Evolutionary conservation across 2,888 invertebrate species (phyloP).

Genomic region (Eurois occulta): DNA sequence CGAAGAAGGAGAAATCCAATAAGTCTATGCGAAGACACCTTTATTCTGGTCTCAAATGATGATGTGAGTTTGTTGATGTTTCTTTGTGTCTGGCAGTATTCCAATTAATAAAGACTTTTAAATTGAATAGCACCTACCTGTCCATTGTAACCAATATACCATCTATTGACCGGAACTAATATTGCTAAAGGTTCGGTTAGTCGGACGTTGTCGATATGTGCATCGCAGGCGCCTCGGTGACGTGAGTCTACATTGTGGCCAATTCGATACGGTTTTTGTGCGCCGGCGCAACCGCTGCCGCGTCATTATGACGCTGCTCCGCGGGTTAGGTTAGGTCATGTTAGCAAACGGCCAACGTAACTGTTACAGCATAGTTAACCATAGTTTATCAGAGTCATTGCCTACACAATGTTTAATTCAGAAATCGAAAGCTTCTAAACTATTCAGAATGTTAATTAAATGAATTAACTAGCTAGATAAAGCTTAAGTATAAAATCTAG

Average conservation of each 20-base stretch:
- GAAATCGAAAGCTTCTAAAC: background rate
- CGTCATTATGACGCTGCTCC: constrained; percentile 77
- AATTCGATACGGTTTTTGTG: constrained; percentile 87
- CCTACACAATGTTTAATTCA: background rate
- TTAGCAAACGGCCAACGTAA: constrained; percentile 58
- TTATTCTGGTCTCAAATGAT: constrained; percentile 2
- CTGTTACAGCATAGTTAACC: constrained; percentile 57
- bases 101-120: constrained; percentile 41
- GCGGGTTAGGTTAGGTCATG: constrained; percentile 81
- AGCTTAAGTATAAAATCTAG: background rate
- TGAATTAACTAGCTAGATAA: background rate
- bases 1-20: background rate
- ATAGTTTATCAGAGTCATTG: constrained; percentile 16
- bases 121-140: constrained; percentile 25
- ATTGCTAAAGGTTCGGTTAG: constrained; percentile 55
- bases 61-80: constrained; percentile 18
- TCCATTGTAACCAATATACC: constrained; percentile 40
- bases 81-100: constrained; percentile 7
- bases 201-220: constrained; percentile 66
- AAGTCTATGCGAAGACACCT: background rate
- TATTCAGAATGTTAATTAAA: background rate
- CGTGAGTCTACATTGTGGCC: constrained; percentile 77
- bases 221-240: constrained; percentile 69
- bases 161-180: constrained; percentile 52
- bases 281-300: constrained; percentile 59